Evolutionary conservation across 2,113 vertebrate species (phyloP).

Genomic region (Anthoscopus minutus): DNA sequence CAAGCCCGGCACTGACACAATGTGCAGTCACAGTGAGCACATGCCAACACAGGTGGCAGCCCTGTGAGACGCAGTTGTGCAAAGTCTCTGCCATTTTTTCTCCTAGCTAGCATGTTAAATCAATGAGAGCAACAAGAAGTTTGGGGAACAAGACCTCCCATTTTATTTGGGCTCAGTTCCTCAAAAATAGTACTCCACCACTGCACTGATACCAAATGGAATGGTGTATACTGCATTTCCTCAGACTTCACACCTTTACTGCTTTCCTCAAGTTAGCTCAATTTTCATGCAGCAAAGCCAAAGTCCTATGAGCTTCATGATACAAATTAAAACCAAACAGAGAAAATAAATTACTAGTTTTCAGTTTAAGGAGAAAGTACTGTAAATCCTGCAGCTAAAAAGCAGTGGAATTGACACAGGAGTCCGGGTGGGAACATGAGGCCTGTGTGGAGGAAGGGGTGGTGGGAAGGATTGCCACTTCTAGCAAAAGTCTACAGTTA

Average conservation of each 20-base stretch:
- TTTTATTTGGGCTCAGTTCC: background rate
- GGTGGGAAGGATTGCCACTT: background rate
- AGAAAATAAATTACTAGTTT: background rate
- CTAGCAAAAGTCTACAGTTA: background rate
- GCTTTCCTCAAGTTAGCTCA: background rate
- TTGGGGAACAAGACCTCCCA: background rate
- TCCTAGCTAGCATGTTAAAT: background rate
- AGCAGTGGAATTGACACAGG: fast-evolving
- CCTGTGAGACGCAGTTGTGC: background rate
- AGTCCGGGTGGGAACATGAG: background rate
- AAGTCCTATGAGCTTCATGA: background rate
- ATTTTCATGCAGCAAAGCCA: background rate
- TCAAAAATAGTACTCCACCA: background rate
- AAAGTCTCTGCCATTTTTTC: background rate
- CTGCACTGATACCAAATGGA: background rate
- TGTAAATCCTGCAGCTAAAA: background rate
- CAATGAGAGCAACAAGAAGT: background rate
- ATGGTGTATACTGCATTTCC: background rate
- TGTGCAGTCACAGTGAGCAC: fast-evolving
- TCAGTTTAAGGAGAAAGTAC: background rate
- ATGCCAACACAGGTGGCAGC: fast-evolving
- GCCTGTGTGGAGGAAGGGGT: background rate
- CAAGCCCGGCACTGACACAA: background rate
- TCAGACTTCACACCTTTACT: background rate
- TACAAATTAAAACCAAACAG: background rate